A percentile compares a stretch with the other conserved stretches of the same genome.
phyloP scores from a whole-genome alignment of 1,140 invertebrate genomes.

The Papilio polyxenes region DNA sequence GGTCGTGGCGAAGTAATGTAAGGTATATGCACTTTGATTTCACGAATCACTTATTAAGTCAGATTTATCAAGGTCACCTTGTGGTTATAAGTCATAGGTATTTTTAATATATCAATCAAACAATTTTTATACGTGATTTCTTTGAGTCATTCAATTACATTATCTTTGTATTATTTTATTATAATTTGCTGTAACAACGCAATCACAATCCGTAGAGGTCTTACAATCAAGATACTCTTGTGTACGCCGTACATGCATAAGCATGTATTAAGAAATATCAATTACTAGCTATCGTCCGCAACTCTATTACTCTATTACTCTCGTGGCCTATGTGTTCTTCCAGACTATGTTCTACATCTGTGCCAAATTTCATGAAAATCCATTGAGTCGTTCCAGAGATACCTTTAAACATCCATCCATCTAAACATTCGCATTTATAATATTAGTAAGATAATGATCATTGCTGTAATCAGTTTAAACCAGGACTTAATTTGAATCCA shows the following conservation, averaged over 20 bases:
- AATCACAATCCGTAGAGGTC: background rate
- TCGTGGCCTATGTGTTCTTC: too few relatives aligned
- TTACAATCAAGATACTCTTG: background rate
- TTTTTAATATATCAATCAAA: background rate
- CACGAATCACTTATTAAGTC: too few relatives aligned
- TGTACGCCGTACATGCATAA: background rate
- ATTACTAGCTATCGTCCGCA: too few relatives aligned
- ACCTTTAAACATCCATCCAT: too few relatives aligned
- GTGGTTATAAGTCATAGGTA: background rate
- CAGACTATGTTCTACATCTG: too few relatives aligned
- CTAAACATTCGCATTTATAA: too few relatives aligned
- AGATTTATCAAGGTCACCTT: background rate
- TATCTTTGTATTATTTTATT: background rate
- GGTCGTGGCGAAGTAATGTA: too few relatives aligned
- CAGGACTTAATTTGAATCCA: background rate
- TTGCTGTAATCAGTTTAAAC: background rate
- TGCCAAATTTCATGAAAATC: too few relatives aligned
- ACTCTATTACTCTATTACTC: too few relatives aligned
- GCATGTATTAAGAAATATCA: too few relatives aligned
- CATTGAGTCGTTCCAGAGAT: too few relatives aligned
- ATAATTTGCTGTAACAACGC: background rate
- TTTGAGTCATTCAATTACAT: background rate
- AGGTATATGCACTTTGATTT: too few relatives aligned
- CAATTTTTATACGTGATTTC: background rate
- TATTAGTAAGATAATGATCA: background rate